Percentiles rank a stretch among this genome's conserved stretches.
Evolutionary conservation across 2,113 vertebrate species (phyloP).

Genomic region (Canis aureus): DNA sequence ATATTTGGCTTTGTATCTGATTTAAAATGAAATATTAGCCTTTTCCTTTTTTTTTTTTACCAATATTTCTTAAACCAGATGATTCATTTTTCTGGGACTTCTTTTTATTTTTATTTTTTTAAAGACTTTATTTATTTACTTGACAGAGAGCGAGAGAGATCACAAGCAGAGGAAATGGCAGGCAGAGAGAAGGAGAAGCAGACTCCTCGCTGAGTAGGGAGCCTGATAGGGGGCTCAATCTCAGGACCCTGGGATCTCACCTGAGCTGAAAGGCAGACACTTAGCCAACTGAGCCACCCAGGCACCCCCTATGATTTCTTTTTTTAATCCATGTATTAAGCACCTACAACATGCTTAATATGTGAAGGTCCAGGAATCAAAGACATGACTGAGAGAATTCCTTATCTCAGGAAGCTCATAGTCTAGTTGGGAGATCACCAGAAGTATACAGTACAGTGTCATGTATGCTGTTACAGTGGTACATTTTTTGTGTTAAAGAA

Average conservation of each 20-base stretch:
- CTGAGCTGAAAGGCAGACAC: too few species aligned
- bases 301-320: too few species aligned
- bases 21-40: slow-evolving; percentile 62
- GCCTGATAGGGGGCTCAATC: too few species aligned
- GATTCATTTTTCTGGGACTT: slow-evolving; percentile 42
- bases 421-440: neutral
- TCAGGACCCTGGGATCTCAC: too few species aligned
- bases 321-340: slow-evolving; percentile 20
- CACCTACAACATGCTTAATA: slow-evolving; percentile 25
- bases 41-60: slow-evolving; percentile 48
- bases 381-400: slow-evolving; percentile 35
- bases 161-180: too few species aligned
- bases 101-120: neutral
- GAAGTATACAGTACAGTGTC: neutral
- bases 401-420: neutral
- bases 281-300: too few species aligned
- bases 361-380: slow-evolving; percentile 36
- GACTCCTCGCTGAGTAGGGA: too few species aligned
- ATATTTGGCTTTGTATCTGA: slow-evolving; percentile 34
- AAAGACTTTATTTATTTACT: too few species aligned
- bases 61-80: slow-evolving; percentile 31
- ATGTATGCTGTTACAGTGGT: neutral
- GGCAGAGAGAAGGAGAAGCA: too few species aligned
- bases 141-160: too few species aligned
- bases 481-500: slow-evolving; percentile 40